These are phyloP conservation scores for Poeciliopsis occidentalis DNA, from an alignment of 2,113 vertebrate genomes.

Conservation along the genomic window DNA sequence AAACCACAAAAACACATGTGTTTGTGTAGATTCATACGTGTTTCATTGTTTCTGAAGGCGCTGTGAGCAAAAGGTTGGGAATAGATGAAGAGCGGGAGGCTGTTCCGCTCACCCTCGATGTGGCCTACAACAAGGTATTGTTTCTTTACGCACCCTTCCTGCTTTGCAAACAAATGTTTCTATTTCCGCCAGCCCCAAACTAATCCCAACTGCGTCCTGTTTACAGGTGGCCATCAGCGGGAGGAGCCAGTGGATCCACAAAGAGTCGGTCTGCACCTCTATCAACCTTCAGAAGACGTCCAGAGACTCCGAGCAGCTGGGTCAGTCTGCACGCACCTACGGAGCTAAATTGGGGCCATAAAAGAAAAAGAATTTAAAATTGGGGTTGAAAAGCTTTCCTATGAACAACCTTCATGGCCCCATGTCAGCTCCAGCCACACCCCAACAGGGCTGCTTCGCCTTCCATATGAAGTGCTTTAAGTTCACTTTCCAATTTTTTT, in stretches of 20 bases:
- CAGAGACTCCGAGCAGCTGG: conserved; percentile 83
- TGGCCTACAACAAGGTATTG: conserved; percentile 90
- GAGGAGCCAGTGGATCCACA: conserved; percentile 85
- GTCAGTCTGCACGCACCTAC: conserved; percentile 62
- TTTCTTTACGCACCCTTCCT: neutral
- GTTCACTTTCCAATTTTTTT: neutral
- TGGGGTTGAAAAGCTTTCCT: too few species aligned
- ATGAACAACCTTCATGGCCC: too few species aligned
- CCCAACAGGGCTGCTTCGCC: neutral
- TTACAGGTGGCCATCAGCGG: conserved; percentile 88
- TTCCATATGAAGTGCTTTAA: neutral
- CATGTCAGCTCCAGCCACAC: neutral
- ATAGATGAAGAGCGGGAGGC: conserved; percentile 92
- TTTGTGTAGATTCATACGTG: conserved; percentile 5
- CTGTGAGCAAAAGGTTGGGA: conserved; percentile 92
- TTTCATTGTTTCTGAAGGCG: conserved; percentile 75
- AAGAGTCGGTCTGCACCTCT: conserved; percentile 89
- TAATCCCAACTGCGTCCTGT: conserved; percentile 2
- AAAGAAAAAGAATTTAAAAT: too few species aligned
- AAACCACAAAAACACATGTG: neutral
- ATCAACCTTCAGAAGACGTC: conserved; percentile 89
- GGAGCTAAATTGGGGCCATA: too few species aligned
- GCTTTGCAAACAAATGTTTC: neutral
- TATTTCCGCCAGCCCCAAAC: neutral
- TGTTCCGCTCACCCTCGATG: conserved; percentile 88